A percentile compares a stretch with the other conserved stretches of the same genome.
Evolutionary conservation across 2,113 vertebrate species (phyloP).

Genomic region (Tragulus kanchil): DNA sequence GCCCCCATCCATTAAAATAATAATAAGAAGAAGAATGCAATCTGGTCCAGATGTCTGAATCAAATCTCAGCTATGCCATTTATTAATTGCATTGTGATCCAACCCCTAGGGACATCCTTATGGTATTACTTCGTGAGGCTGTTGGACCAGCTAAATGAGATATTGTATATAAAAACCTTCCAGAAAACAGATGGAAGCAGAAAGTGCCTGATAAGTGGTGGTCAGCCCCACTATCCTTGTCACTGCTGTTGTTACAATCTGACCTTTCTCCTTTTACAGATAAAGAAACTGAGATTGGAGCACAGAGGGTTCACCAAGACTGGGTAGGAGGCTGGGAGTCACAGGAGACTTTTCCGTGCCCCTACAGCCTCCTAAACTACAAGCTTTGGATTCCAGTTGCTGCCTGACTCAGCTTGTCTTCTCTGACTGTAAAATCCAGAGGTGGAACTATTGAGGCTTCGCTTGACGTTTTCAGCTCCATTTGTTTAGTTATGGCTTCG

Average conservation of each 20-base stretch:
- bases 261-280: neutral
- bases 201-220: neutral
- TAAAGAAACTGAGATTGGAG: neutral
- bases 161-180: accelerated
- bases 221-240: neutral
- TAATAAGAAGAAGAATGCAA: too few species aligned
- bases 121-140: neutral
- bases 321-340: neutral
- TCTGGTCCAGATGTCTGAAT: neutral
- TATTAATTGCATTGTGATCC: neutral
- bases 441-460: neutral
- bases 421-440: neutral
- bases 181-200: neutral
- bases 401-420: neutral
- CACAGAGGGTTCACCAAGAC: neutral
- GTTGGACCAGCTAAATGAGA: neutral
- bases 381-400: neutral
- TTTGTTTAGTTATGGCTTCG: neutral
- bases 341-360: neutral
- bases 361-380: neutral
- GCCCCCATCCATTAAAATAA: neutral
- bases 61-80: neutral
- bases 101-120: neutral
- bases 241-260: neutral
- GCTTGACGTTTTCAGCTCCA: neutral